A percentile compares a stretch with the other conserved stretches of the same genome.
Conservation (phyloP, 2,888 invertebrate genomes). For the Dasysyrphus tricinctus region DNA sequence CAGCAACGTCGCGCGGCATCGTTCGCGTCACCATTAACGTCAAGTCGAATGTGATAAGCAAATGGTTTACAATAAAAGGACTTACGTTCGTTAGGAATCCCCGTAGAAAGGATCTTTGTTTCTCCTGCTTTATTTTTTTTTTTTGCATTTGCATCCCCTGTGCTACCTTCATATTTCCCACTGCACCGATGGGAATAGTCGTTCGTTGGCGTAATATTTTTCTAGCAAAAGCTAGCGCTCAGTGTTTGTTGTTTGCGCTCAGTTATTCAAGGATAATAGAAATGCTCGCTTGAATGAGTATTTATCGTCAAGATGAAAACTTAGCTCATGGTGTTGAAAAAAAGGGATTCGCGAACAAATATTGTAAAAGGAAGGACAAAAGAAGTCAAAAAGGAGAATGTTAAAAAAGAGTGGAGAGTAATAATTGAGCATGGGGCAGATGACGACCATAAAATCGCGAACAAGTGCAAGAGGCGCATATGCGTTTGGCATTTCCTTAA, state of each 20-base stretch:
- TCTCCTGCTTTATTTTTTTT: neutral
- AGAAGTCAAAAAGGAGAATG: conserved; percentile 9
- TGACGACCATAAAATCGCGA: conserved; percentile 51
- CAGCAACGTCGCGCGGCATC: conserved; percentile 32
- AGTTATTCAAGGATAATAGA: conserved; percentile 73
- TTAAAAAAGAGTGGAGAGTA: conserved; percentile 11
- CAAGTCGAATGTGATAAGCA: conserved; percentile 73
- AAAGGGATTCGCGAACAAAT: conserved; percentile 52
- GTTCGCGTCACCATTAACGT: conserved; percentile 50
- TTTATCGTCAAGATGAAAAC: conserved; percentile 68
- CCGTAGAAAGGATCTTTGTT: conserved; percentile 45
- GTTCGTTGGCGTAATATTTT: conserved; percentile 2
- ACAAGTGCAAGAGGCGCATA: conserved; percentile 47
- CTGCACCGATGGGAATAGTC: neutral
- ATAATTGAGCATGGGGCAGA: conserved; percentile 62
- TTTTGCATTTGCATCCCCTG: neutral
- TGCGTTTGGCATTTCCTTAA: conserved; percentile 50
- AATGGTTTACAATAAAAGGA: conserved; percentile 73
- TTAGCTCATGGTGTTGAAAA: conserved; percentile 21
- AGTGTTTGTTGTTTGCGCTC: conserved; percentile 64
- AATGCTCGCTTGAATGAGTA: conserved; percentile 69
- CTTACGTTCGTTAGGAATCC: conserved; percentile 60
- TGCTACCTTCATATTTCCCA: neutral
- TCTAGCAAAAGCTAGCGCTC: neutral
- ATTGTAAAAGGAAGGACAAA: conserved; percentile 21